Base-by-base conservation (phyloP, 2,113 vertebrate species). In the Alosa alosa region DNA sequence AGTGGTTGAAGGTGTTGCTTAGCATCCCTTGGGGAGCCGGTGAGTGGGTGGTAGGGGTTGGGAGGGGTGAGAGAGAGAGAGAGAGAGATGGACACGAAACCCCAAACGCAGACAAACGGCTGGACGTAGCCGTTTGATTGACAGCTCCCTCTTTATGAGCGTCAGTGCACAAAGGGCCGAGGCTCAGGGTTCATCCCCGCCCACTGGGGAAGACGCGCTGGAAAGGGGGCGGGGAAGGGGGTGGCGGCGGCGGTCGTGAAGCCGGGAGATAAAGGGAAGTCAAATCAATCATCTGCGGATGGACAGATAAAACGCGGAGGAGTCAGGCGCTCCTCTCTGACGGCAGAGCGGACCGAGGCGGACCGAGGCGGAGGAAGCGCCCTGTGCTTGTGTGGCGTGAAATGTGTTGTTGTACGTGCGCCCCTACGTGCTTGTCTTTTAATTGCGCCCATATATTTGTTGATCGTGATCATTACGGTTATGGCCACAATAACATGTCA, bases 141-240 rank as follows among this genome's bases (percentile, higher is more conserved):
- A 94, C 94, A 93, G 88, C 91, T 92, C 89, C 85, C 87, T 93
- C 89, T 92, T 92, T 88, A 89, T 46, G 87, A 84, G 88, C 86
- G 89, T 87, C 89, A 85, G 88, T 86, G 86, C 78, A 87, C 88
- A 89, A 90, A 92, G 90, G 86, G 85, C 72, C 31, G 86, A 87
- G 86, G 88, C 78, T 89, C 81, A 84, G 86, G 86, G 86, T 83
- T 88, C 88, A 90, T 84, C 87, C 85, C 91, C 85, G n/a, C 90
- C 89, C 91, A 90, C 89, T 52, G 81, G 88, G 85, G 87, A 39
- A 60, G 83, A 87, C 36, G 84, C 20, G 6, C 60, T 89, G 60
- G 49, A 64, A 31, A 31, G 31, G 81, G 31, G 39, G 41, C 47
- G 2, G 13, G 11, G 36, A 22, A 25, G 44, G 55, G 72, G 31